Evolutionary conservation across 1,140 invertebrate species (phyloP).

Genomic region (Eupeodes corollae): DNA sequence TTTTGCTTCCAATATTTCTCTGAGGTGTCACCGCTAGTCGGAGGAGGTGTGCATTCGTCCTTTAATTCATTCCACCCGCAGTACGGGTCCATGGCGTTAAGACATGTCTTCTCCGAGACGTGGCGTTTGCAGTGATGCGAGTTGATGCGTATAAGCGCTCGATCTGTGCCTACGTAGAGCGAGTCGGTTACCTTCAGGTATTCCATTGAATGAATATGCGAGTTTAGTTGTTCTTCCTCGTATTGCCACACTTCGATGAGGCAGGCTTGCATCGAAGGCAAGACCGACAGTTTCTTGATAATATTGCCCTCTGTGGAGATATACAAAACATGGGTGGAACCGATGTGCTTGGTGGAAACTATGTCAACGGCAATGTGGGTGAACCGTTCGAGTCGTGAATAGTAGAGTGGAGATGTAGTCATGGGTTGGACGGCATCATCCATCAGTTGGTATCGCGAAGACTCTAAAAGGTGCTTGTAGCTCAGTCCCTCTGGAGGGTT

Average conservation of each 20-base stretch:
- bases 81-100: slow-evolving; percentile 82
- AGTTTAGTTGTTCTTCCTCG: slow-evolving; percentile 42
- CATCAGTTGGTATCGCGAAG: slow-evolving; percentile 77
- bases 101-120: slow-evolving; percentile 54
- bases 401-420: slow-evolving; percentile 55
- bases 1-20: slow-evolving; percentile 61
- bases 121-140: slow-evolving; percentile 68
- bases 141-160: slow-evolving; percentile 57
- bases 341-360: slow-evolving; percentile 53
- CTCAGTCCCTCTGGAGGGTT: slow-evolving; percentile 26
- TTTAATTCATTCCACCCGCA: slow-evolving; percentile 80
- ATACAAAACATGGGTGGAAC: slow-evolving; percentile 60
- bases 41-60: slow-evolving; percentile 56
- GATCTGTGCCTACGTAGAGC: slow-evolving; percentile 68
- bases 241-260: slow-evolving; percentile 76
- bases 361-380: slow-evolving; percentile 71
- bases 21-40: slow-evolving; percentile 49
- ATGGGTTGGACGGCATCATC: slow-evolving; percentile 69
- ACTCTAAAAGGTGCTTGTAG: slow-evolving; percentile 47
- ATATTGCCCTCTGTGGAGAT: slow-evolving; percentile 62
- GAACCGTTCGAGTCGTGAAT: slow-evolving; percentile 58
- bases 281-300: slow-evolving; percentile 70
- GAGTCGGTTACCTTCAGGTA: slow-evolving; percentile 71
- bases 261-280: slow-evolving; percentile 63
- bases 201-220: slow-evolving; percentile 56